Base-by-base conservation (phyloP, 2,888 invertebrate species). In the Nipponacmea schrenckii region DNA sequence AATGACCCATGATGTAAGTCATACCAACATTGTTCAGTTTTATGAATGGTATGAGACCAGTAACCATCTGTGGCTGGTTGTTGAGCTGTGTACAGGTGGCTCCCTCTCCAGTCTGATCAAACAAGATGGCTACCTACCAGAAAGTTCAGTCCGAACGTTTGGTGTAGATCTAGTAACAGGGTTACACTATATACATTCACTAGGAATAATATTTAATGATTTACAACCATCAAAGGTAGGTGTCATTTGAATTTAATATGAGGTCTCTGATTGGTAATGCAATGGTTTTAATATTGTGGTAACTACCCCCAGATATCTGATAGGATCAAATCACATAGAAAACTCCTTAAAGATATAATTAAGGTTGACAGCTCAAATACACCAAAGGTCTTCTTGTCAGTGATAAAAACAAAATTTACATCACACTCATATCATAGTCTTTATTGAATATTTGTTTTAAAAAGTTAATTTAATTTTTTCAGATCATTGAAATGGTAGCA, bases 31-130 rank as follows among this genome's bases (percentile, higher is more conserved):
- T 17, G 88, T 89, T 10, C 83, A 85, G 78, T 90, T 89, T 78
- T 85, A 86, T 74, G 90, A 90, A 72, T 90, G 90, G 90, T 90
- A 90, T 77, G 90, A 90, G 74, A 90, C 90, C 0, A 88, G 86
- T 72, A 89, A 89, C 74, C 89, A 90, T 73, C 78, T 90, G 45
- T 90, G 90, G 90, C 81, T 89, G 56, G 89, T 90, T 5, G 86
- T 89, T 24, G 90, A 90, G 74, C 83, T 90, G 17, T 89, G 89
- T 77, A 89, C 88, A 67, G 89, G 85, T 14, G 85, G 85, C 8
- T 88, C 85, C 73, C 80, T 89, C 17, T 84, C 88, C 66, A 83
- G 83, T 15, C 79, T 89, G 7, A 83, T 89, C 14, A 67, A 78
- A 7, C 88, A 89, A 74, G 89, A 89, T 73, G 82, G 83, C 46